phyloP scores from a whole-genome alignment of 2,113 vertebrate species.

The Antennarius striatus region DNA sequence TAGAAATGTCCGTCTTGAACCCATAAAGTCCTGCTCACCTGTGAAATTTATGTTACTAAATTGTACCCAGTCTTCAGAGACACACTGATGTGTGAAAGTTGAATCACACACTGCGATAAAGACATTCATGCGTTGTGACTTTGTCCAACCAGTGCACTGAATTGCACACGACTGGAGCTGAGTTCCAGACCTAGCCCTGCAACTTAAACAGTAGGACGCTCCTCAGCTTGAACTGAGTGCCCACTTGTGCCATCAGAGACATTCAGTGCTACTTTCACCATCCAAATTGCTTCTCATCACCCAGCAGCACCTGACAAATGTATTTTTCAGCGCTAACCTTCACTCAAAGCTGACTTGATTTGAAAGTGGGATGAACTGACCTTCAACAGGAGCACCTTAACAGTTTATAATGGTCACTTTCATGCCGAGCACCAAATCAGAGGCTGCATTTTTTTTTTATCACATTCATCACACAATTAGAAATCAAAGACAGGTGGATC shows the following conservation, averaged over 20 bases:
- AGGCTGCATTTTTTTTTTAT: too few relatives aligned
- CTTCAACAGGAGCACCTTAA: neutral
- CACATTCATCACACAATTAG: neutral
- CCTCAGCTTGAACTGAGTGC: constrained; percentile 31
- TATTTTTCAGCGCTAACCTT: neutral
- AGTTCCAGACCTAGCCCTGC: constrained; percentile 24
- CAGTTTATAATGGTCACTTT: neutral
- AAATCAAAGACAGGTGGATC: constrained; percentile 31
- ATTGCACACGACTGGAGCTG: constrained; percentile 29
- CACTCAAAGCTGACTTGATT: constrained; percentile 21
- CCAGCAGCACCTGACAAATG: neutral
- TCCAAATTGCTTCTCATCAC: neutral
- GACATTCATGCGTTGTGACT: constrained; percentile 46
- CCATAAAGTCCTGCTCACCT: neutral
- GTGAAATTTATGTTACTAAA: constrained; percentile 12
- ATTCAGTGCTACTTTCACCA: constrained; percentile 2
- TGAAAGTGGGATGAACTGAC: neutral
- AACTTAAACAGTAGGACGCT: constrained; percentile 33
- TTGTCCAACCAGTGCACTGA: constrained; percentile 18
- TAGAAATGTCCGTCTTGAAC: neutral
- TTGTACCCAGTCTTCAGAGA: neutral
- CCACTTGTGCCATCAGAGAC: constrained; percentile 26
- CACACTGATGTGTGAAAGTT: constrained; percentile 20
- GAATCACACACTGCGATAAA: constrained; percentile 7
- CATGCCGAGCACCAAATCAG: too few relatives aligned